Evolutionary conservation across 2,113 vertebrate species (phyloP), one percentile per base, ranked within the genome.

Genomic region (Heterotis niloticus): DNA sequence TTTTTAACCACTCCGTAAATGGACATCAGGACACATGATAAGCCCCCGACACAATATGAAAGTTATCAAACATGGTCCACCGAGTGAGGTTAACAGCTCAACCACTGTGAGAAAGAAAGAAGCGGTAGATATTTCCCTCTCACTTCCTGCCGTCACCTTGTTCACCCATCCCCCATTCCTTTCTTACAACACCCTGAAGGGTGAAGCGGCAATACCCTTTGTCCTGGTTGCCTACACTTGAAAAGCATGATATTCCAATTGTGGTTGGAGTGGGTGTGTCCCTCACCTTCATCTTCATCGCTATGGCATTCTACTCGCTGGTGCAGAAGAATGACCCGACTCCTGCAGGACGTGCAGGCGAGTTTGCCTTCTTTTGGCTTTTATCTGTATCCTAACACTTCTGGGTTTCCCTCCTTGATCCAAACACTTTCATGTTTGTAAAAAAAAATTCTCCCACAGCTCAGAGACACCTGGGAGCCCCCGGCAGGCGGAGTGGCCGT

Each of bases 221-320:
- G 12, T 86, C 88, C 28, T 92, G 91, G 90, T 80, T 92, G 16
- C 92, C 91, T 0, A 78, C 87, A 54, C 82, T 94, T 73, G 92
- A 94, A 74, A 91, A 92, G 80, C 93, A 94, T 17, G 93, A 94
- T 85, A 88, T 94, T 80, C 92, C 92, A 64, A 91, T 94, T 0
- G 92, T 94, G 75, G 91, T 93, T 28, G 93, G 93, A 71, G 92
- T 93, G 28, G 89, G 91, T 1, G 87, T 92, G 1, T 94, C 92
- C 57, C 80, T 94, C 76, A 88, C 90, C 20, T 91, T 94, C 81
- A 94, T 94, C 83, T 92, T 94, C 79, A 87, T 94, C 72, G 89
- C 90, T 7, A 93, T 94, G 82, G 89, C 89, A 20, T 91, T 94
- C 83, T 94, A 94, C 79, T 92, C 92, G 0, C 82, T 94, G 70